These are phyloP conservation scores for Cydia amplana DNA, from an alignment of 1,140 invertebrate species.

Conservation along the genomic window DNA sequence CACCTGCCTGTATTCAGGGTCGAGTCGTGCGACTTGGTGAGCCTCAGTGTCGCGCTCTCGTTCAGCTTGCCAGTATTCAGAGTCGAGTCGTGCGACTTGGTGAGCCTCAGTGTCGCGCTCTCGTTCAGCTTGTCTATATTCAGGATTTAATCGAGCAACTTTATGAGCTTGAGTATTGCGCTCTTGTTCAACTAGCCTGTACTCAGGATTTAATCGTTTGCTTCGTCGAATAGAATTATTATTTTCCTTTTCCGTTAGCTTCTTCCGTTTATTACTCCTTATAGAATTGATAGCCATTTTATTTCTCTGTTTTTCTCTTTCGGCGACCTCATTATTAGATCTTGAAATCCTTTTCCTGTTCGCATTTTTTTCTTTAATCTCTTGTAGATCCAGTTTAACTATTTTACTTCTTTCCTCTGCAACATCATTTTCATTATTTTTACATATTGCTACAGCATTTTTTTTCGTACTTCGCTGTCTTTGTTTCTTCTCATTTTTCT, in stretches of 20 bases:
- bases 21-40: too few relatives aligned
- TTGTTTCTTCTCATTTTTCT: constrained; percentile 1
- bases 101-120: too few relatives aligned
- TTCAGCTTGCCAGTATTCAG: too few relatives aligned
- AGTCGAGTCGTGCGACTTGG: too few relatives aligned
- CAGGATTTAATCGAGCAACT: too few relatives aligned
- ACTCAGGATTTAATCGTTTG: neutral
- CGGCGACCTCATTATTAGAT: neutral
- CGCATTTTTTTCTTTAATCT: neutral
- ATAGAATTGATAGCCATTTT: neutral
- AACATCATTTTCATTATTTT: neutral
- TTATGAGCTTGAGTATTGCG: neutral
- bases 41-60: neutral
- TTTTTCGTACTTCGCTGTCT: neutral
- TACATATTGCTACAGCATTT: neutral
- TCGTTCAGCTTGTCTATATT: too few relatives aligned
- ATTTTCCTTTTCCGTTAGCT: neutral
- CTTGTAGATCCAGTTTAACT: neutral
- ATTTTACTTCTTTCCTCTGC: neutral
- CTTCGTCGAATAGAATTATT: neutral
- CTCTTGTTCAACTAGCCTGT: constrained; percentile 13
- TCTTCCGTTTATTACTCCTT: neutral
- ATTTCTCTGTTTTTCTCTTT: neutral
- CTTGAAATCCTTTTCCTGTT: neutral
- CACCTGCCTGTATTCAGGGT: too few relatives aligned